These are phyloP conservation scores for Rhincodon typus DNA, from an alignment of 2,797 vertebrate species.

Conservation along the genomic window DNA sequence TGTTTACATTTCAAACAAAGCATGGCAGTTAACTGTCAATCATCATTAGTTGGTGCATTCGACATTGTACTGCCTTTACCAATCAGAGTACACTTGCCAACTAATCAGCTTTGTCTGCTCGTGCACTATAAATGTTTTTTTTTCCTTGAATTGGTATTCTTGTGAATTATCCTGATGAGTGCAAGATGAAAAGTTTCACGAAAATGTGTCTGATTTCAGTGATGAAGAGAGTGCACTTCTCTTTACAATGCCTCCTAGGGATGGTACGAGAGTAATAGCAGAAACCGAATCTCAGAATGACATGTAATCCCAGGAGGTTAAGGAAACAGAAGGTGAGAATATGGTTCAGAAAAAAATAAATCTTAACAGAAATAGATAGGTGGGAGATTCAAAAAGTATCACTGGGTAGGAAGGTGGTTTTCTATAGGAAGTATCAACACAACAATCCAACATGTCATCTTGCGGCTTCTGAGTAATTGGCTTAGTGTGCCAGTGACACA, in stretches of 20 bases:
- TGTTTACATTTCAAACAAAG: too few relatives aligned
- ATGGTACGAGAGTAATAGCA: not conserved
- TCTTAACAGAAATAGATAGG: not conserved
- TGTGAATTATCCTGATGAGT: too few relatives aligned
- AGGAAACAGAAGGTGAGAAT: not conserved
- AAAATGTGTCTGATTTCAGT: too few relatives aligned
- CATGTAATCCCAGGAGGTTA: not conserved
- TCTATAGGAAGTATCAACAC: not conserved
- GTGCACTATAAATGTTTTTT: too few relatives aligned
- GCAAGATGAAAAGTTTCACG: too few relatives aligned
- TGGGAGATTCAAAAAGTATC: not conserved
- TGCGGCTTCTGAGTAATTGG: not conserved
- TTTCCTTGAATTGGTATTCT: too few relatives aligned
- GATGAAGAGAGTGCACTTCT: not conserved
- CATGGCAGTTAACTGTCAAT: too few relatives aligned
- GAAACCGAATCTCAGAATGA: not conserved
- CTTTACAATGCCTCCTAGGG: too few relatives aligned
- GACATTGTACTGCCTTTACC: too few relatives aligned
- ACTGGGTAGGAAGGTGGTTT: not conserved
- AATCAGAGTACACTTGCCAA: too few relatives aligned
- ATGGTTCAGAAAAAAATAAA: not conserved
- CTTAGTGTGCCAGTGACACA: not conserved
- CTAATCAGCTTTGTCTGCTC: too few relatives aligned
- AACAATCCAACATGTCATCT: not conserved
- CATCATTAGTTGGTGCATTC: too few relatives aligned